Base-by-base conservation (phyloP, 2,888 invertebrate genomes). In the Scrobipalpa costella region DNA sequence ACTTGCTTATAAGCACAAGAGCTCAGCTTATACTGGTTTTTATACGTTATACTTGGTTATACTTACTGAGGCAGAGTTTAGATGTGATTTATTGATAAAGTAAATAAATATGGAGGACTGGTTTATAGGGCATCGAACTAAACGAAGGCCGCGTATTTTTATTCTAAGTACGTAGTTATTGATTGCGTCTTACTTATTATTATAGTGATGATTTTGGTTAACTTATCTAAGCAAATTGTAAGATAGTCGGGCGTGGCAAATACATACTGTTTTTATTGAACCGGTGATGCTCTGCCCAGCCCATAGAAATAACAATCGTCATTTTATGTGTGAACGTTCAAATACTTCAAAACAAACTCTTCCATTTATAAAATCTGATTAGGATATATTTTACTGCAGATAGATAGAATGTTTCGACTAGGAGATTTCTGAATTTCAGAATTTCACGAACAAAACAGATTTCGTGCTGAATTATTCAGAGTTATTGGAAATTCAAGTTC, bases 361-460 rank as follows among this genome's bases (percentile, higher is more conserved):
- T n/a, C n/a, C n/a, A n/a, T n/a, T n/a, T n/a, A n/a, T n/a, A n/a
- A n/a, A n/a, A n/a, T n/a, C n/a, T n/a, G n/a, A n/a, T n/a, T n/a
- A n/a, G n/a, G n/a, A n/a, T n/a, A n/a, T n/a, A n/a, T n/a, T n/a
- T n/a, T n/a, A n/a, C n/a, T n/a, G n/a, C n/a, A n/a, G n/a, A n/a
- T n/a, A n/a, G n/a, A n/a, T n/a, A 9, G 19, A 21, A 50, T 27
- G 13, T 57, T 36, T 61, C 50, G 50, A 61, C 36, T 50, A 50
- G 50, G 33, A 61, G 15, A n/a, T n/a, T n/a, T n/a, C n/a, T n/a
- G n/a, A n/a, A 57, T 57, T 33, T 3, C 33, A 55, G n/a, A 6
- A 33, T 47, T 47, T 47, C 19, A 27, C 47, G 7, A 59, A 33
- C 33, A 34, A 55, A 55, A 55, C 55, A 55, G 55, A 9, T 13